Base-by-base conservation (phyloP, 2,888 invertebrate genomes). In the Luperina testacea region DNA sequence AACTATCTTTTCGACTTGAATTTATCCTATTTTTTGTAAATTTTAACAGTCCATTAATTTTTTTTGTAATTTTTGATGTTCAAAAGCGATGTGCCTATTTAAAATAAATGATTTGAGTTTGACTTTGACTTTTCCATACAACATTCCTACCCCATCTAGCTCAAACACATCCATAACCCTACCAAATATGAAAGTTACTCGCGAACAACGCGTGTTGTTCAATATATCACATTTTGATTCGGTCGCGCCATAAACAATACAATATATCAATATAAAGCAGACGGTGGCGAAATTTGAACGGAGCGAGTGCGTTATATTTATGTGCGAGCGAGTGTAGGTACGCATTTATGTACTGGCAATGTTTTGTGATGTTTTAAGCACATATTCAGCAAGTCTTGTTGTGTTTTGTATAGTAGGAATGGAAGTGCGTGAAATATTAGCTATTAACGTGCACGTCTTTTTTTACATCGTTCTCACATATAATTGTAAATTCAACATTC, bases 151-250 rank as follows among this genome's bases (percentile, higher is more conserved):
- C 94, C 82, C 90, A 93, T 96, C 95, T 86, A 96, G 95, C 85
- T 72, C 64, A 72, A 78, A 93, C 8, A 93, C 84, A 83, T 94
- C 94, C 84, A 93, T 93, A 95, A 95, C 92, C 94, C 96, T 94
- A 92, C 96, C 95, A 94, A 97, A 96, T 96, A 96, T 93, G 96
- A 96, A 96, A 96, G 96, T 96, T 96, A 94, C 93, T 95, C 94
- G 95, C 94, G 94, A 94, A 93, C 95, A 95, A 92, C 94, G 94
- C 95, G 93, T 94, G 94, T 92, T 92, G 94, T 93, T 93, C 95
- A 94, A 96, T 97, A 96, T 96, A 97, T 97, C 96, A 96, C 95
- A 93, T 97, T 97, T 97, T 97, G 97, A 97, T 97, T 96, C 95
- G 96, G 96, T 95, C 95, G 96, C 94, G 95, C 96, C 95, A 96